Conservation (phyloP, 2,888 invertebrate species). For the Aradus depressus region DNA sequence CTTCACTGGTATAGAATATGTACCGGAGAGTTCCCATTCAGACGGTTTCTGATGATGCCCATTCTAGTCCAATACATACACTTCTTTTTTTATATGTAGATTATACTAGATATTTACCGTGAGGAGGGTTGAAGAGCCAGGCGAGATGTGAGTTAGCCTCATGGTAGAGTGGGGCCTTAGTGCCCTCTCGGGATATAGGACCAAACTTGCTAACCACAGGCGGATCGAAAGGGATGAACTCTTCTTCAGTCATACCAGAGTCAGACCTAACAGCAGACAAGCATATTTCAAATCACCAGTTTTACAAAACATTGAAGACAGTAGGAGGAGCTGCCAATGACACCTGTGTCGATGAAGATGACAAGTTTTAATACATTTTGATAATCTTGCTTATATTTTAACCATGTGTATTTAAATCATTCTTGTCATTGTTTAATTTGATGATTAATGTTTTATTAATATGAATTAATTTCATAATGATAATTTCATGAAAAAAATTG, state of each 20-base stretch:
- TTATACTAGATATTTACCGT: conserved; percentile 24
- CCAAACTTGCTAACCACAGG: conserved; percentile 56
- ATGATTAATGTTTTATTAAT: too few species aligned
- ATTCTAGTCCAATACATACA: neutral
- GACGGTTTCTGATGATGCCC: too few species aligned
- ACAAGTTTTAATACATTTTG: conserved; percentile 5
- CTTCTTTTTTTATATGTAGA: neutral
- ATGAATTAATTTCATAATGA: too few species aligned
- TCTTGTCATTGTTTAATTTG: too few species aligned
- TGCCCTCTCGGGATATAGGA: conserved; percentile 45
- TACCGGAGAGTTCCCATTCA: too few species aligned
- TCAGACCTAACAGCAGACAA: conserved; percentile 37
- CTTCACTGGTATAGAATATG: too few species aligned
- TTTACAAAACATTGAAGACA: too few species aligned
- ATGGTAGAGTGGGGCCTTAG: conserved; percentile 16
- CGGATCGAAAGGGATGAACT: conserved; percentile 55
- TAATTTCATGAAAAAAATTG: too few species aligned
- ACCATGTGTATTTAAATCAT: too few species aligned
- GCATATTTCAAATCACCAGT: too few species aligned
- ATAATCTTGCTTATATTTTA: too few species aligned
- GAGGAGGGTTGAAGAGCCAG: conserved; percentile 39
- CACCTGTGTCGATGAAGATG: neutral
- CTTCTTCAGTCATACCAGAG: conserved; percentile 47
- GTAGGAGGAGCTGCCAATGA: neutral
- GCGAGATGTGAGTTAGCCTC: conserved; percentile 36